Evolutionary conservation across 2,888 invertebrate species (phyloP).

Genomic region (Mesorhabditis sp.): DNA sequence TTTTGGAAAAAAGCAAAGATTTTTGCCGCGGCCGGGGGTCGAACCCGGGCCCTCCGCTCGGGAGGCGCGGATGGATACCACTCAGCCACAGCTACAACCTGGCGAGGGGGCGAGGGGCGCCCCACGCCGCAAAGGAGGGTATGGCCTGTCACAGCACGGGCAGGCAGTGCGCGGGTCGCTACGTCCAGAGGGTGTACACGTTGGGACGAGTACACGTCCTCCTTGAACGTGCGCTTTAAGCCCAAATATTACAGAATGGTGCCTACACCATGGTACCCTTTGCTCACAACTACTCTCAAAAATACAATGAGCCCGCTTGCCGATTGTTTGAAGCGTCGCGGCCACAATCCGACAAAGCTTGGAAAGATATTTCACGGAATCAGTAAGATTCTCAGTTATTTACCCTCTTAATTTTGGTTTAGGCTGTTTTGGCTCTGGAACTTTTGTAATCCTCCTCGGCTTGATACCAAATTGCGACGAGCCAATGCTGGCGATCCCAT

Average conservation of each 20-base stretch:
- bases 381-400: not conserved
- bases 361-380: not conserved
- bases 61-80: too few species aligned
- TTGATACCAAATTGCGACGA: not conserved
- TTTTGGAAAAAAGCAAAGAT: too few species aligned
- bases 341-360: not conserved
- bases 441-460: not conserved
- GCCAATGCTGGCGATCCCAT: not conserved
- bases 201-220: too few species aligned
- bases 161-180: too few species aligned
- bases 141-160: too few species aligned
- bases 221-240: too few species aligned
- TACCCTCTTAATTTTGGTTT: not conserved
- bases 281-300: not conserved
- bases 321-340: not conserved
- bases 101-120: too few species aligned
- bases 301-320: not conserved
- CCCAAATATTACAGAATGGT: not conserved
- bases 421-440: not conserved
- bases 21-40: too few species aligned
- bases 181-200: too few species aligned
- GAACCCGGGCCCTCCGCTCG: too few species aligned
- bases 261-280: not conserved
- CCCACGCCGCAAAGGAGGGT: too few species aligned
- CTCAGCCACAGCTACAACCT: too few species aligned